phyloP scores from a whole-genome alignment of 2,888 invertebrate species.

The Melieria picta region DNA sequence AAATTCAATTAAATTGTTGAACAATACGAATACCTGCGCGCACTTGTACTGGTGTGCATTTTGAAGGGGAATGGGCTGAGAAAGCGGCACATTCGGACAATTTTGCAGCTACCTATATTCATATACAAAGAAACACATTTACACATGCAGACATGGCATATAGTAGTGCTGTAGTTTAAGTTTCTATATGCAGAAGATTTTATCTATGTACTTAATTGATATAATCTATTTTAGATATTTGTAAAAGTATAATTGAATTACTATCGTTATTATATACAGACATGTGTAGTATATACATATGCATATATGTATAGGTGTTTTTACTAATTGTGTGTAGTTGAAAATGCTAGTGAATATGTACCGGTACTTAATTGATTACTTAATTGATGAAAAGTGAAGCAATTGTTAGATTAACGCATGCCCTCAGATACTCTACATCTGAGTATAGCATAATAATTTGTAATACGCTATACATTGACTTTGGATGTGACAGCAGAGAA shows the following conservation, averaged over 20 bases:
- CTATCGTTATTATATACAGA: neutral
- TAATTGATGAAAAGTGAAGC: conserved; percentile 14
- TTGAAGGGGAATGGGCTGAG: neutral
- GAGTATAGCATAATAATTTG: neutral
- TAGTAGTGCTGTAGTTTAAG: neutral
- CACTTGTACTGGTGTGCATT: no score
- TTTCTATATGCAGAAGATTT: conserved; percentile 3
- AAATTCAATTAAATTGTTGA: conserved; percentile 2
- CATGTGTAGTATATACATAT: conserved; percentile 9
- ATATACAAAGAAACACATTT: conserved; percentile 1
- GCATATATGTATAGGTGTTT: neutral
- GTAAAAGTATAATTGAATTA: neutral
- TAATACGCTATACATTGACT: neutral
- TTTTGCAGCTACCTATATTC: neutral
- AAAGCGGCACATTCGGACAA: neutral
- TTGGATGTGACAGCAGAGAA: neutral
- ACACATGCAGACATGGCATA: conserved; percentile 4
- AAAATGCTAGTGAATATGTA: conserved; percentile 2
- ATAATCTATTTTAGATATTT: neutral
- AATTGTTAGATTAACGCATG: conserved; percentile 12
- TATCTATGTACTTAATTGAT: no score
- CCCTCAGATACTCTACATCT: conserved; percentile 10
- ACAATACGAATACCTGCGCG: neutral
- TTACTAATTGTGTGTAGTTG: neutral
- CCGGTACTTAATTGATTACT: neutral